These are phyloP conservation scores for Ammodramus savannarum DNA, from an alignment of 2,113 vertebrate genomes.

Conservation along the genomic window DNA sequence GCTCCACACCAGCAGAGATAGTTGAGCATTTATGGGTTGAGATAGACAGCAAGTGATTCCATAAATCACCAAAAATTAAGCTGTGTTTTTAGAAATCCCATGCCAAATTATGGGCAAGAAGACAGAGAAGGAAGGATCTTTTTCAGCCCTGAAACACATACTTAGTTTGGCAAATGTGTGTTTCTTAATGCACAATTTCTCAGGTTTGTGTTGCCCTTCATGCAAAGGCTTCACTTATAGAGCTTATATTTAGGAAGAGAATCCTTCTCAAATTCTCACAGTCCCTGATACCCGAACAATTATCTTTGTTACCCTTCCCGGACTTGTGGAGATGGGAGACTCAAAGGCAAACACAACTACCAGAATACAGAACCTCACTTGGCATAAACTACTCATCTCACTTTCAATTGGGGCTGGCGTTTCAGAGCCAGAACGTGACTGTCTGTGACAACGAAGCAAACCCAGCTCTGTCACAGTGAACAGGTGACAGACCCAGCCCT, in stretches of 20 bases:
- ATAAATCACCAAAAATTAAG: background rate
- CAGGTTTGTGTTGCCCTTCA: background rate
- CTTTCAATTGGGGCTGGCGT: background rate
- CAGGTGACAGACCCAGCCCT: accelerated
- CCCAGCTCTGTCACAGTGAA: accelerated
- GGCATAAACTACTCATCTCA: background rate
- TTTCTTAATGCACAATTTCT: background rate
- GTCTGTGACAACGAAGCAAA: accelerated
- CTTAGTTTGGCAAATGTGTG: background rate
- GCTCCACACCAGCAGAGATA: background rate
- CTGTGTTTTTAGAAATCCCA: accelerated
- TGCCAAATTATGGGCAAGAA: background rate
- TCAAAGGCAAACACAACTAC: background rate
- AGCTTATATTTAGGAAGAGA: background rate
- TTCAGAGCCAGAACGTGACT: background rate
- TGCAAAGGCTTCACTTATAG: background rate
- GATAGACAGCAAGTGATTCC: background rate
- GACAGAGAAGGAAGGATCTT: background rate
- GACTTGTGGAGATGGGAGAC: background rate
- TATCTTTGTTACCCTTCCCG: background rate
- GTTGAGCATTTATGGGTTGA: background rate
- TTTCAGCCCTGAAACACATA: background rate
- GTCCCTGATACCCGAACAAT: background rate
- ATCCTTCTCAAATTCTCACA: background rate
- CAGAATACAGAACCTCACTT: background rate